phyloP scores from a whole-genome alignment of 2,888 invertebrate species.

The Drosophila niveifrons region DNA sequence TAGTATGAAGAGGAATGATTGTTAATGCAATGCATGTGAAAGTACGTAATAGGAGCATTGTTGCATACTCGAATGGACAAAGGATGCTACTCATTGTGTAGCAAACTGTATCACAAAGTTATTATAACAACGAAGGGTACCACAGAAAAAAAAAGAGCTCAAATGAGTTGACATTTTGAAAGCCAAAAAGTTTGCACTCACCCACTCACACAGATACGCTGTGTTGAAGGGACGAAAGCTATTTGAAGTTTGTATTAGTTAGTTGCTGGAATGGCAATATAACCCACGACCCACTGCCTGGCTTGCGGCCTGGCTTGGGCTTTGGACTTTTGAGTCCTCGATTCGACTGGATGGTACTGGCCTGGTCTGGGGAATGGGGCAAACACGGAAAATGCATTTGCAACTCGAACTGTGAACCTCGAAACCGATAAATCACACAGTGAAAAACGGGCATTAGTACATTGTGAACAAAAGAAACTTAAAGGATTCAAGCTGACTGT shows the following conservation, averaged over 20 bases:
- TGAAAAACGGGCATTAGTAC: constrained; percentile 81
- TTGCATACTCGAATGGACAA: constrained; percentile 40
- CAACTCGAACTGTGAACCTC: constrained; percentile 80
- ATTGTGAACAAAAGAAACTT: constrained; percentile 75
- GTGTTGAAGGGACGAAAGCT: constrained; percentile 46
- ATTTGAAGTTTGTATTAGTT: constrained; percentile 72
- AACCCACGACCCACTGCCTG: constrained; percentile 18
- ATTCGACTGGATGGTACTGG: constrained; percentile 20
- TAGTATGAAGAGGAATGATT: constrained; percentile 8
- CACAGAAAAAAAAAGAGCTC: constrained; percentile 35
- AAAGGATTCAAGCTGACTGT: constrained; percentile 75
- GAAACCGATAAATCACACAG: constrained; percentile 82
- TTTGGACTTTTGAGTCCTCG: not conserved
- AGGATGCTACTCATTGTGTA: constrained; percentile 42
- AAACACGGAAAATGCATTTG: constrained; percentile 81
- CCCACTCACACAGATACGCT: constrained; percentile 41
- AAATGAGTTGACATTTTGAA: constrained; percentile 73
- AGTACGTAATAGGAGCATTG: constrained; percentile 27
- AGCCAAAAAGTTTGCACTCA: constrained; percentile 66
- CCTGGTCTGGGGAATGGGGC: constrained; percentile 25
- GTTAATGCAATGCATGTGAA: constrained; percentile 44
- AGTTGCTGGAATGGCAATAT: constrained; percentile 46
- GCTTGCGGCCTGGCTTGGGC: constrained; percentile 16
- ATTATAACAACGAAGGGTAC: constrained; percentile 49
- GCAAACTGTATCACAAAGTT: constrained; percentile 62